These are phyloP conservation scores for Chloroceryle amazona DNA, from an alignment of 2,797 vertebrate genomes.

Conservation along the genomic window DNA sequence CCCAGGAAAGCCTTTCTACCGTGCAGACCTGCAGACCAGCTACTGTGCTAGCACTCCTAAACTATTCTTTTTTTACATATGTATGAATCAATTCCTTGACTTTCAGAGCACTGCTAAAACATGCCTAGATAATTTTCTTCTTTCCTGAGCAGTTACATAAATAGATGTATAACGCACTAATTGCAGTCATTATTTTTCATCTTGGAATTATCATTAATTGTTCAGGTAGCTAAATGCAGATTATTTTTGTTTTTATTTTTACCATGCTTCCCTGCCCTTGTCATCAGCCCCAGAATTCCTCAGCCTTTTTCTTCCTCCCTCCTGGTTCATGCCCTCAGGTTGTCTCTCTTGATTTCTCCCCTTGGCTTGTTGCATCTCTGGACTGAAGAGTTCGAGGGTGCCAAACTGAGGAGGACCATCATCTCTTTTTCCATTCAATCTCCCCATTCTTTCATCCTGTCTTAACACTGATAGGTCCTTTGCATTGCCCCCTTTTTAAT, in stretches of 20 bases:
- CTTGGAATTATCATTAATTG: background rate
- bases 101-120: background rate
- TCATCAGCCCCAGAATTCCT: background rate
- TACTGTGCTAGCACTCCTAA: background rate
- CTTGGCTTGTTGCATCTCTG: accelerated
- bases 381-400: background rate
- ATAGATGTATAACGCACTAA: constrained; percentile 20
- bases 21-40: background rate
- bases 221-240: background rate
- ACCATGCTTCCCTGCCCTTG: background rate
- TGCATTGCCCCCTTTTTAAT: background rate
- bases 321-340: background rate
- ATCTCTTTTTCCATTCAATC: background rate
- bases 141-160: constrained; percentile 54
- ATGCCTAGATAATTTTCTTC: background rate
- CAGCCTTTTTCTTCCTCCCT: background rate
- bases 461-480: background rate
- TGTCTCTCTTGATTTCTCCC: background rate
- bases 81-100: background rate
- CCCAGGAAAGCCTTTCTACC: background rate
- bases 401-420: background rate
- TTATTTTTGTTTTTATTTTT: background rate
- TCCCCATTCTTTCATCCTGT: background rate
- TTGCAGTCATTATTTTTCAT: constrained; percentile 36
- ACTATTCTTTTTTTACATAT: background rate